Conservation (phyloP, 2,797 vertebrate genomes). For the Benthosema pterotum region DNA sequence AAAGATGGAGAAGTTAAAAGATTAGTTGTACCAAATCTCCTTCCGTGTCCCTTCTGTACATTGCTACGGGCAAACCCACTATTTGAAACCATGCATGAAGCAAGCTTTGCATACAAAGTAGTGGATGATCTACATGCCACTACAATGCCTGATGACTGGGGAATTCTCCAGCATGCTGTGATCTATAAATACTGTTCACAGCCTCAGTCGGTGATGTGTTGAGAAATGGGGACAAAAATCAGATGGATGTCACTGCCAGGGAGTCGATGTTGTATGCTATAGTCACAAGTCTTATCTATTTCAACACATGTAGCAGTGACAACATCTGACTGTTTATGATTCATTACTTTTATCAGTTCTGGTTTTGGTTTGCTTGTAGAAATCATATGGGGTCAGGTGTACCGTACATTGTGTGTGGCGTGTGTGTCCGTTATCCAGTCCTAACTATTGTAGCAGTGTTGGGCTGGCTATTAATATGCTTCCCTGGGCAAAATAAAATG, state of each 20-base stretch:
- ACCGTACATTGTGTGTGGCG: background rate
- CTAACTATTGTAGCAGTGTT: too few species aligned
- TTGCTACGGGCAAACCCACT: conserved; percentile 27
- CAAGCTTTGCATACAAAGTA: conserved; percentile 71
- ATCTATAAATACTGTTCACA: conserved; percentile 71
- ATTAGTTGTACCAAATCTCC: too few species aligned
- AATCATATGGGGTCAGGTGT: too few species aligned
- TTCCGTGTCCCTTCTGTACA: too few species aligned
- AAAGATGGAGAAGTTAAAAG: too few species aligned
- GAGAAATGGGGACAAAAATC: conserved; percentile 51
- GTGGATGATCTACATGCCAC: conserved; percentile 39
- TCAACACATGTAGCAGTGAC: background rate
- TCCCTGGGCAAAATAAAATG: too few species aligned
- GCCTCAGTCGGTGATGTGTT: conserved; percentile 49
- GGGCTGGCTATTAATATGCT: too few species aligned
- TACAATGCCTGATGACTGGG: conserved; percentile 55
- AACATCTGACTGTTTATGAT: too few species aligned
- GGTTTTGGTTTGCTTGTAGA: too few species aligned
- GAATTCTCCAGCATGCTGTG: conserved; percentile 60
- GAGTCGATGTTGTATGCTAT: conserved; percentile 49
- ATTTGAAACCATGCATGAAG: conserved; percentile 47
- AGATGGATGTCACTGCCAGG: conserved; percentile 41
- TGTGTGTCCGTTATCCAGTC: background rate
- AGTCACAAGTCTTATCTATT: conserved; percentile 54
- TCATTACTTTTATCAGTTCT: too few species aligned